A percentile compares a stretch with the other conserved stretches of the same genome.
These are phyloP conservation scores for Callinectes sapidus DNA, from an alignment of 2,888 invertebrate species.

Conservation along the genomic window DNA sequence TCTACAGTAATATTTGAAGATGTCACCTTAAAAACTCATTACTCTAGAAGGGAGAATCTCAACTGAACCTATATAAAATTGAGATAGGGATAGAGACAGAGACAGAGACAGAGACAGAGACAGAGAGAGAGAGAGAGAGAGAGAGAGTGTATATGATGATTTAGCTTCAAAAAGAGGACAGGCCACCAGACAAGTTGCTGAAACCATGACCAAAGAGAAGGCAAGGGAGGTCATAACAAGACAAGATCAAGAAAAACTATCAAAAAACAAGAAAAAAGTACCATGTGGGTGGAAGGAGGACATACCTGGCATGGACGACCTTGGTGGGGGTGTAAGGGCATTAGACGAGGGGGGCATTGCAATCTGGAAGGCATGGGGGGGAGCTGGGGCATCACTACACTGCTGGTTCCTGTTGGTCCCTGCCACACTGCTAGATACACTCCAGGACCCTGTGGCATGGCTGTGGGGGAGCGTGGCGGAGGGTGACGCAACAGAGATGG, in stretches of 20 bases:
- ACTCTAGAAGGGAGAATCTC: no score
- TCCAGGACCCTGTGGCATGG: background rate
- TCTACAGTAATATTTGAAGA: no score
- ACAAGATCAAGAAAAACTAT: background rate
- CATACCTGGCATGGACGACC: conserved; percentile 50
- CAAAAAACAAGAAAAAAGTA: background rate
- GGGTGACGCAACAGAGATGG: background rate
- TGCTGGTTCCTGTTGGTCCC: background rate
- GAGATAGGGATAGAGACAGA: no score
- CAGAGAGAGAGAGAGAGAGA: conserved; percentile 15
- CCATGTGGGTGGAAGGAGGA: background rate
- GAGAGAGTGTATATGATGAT: background rate
- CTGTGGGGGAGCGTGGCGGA: background rate
- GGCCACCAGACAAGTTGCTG: background rate
- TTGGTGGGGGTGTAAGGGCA: conserved; percentile 57
- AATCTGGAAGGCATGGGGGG: conserved; percentile 65
- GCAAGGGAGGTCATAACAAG: background rate
- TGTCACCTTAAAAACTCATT: no score
- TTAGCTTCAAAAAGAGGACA: background rate
- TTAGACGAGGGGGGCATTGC: conserved; percentile 55
- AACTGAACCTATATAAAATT: no score
- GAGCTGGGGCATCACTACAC: conserved; percentile 36
- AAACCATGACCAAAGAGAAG: background rate
- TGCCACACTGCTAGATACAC: background rate
- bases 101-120: conserved; percentile 32